phyloP scores from a whole-genome alignment of 2,113 vertebrate genomes.

The Antechinus flavipes region DNA sequence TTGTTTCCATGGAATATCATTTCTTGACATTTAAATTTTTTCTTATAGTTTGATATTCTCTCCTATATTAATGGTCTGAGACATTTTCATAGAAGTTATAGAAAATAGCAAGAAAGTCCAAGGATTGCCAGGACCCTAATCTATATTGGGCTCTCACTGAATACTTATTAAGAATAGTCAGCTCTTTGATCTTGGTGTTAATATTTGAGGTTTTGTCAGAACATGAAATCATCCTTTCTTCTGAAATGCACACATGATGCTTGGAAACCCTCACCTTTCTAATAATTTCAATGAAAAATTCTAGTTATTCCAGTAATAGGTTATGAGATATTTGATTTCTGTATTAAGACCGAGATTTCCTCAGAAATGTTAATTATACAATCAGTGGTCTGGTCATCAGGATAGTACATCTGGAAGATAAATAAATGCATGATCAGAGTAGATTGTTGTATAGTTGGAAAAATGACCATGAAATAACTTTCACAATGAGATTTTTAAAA shows the following conservation, averaged over 20 bases:
- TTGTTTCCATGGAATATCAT: not conserved
- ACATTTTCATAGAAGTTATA: not conserved
- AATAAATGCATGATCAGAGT: conserved; percentile 40
- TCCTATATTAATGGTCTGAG: not conserved
- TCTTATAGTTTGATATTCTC: not conserved
- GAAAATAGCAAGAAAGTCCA: not conserved
- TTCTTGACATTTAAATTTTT: not conserved
- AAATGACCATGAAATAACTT: conserved; percentile 29
- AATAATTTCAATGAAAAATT: conserved; percentile 37
- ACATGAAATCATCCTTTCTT: conserved; percentile 29
- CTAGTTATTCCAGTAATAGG: conserved; percentile 3
- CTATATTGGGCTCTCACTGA: not conserved
- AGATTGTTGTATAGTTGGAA: conserved; percentile 55
- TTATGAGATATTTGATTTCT: conserved; percentile 8
- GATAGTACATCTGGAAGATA: conserved; percentile 38
- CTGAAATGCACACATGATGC: conserved; percentile 30
- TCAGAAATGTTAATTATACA: conserved; percentile 58
- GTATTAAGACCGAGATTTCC: conserved; percentile 18
- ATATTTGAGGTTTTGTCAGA: not conserved
- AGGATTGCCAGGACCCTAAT: not conserved
- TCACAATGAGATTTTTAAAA: not conserved
- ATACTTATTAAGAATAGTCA: not conserved
- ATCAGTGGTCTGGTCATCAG: conserved; percentile 11
- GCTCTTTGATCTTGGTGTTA: not conserved
- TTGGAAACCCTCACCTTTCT: not conserved